A percentile compares a stretch with the other conserved stretches of the same genome.
These are phyloP conservation scores for Gallirallus australis DNA, from an alignment of 2,797 vertebrate species.

Conservation along the genomic window DNA sequence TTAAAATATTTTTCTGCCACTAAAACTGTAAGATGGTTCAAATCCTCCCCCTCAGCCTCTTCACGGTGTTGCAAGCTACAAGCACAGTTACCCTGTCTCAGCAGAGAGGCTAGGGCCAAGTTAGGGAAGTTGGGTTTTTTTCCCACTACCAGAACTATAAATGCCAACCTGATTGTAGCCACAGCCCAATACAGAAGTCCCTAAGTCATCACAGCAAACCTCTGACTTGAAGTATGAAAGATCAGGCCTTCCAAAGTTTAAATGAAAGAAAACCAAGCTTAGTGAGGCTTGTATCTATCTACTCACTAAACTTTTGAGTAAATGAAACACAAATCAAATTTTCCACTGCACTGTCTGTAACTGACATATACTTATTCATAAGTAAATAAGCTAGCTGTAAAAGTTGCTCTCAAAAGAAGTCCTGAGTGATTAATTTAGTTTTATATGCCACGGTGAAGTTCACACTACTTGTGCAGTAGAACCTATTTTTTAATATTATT, in stretches of 20 bases:
- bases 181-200: neutral
- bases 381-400: neutral
- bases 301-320: neutral
- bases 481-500: neutral
- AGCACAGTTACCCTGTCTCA: neutral
- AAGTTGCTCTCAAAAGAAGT: neutral
- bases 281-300: neutral
- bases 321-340: neutral
- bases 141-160: neutral
- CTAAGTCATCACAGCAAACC: accelerated
- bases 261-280: neutral
- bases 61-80: neutral
- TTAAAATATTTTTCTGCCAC: neutral
- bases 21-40: neutral
- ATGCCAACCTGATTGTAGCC: neutral
- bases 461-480: neutral
- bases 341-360: neutral
- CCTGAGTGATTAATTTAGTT: neutral
- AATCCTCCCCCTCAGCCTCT: accelerated
- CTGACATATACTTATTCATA: neutral
- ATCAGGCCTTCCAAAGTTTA: neutral
- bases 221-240: neutral
- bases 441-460: neutral
- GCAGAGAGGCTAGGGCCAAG: neutral
- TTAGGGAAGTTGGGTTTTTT: neutral